These are phyloP conservation scores for Anthoscopus minutus DNA, from an alignment of 2,113 vertebrate genomes.

Conservation along the genomic window DNA sequence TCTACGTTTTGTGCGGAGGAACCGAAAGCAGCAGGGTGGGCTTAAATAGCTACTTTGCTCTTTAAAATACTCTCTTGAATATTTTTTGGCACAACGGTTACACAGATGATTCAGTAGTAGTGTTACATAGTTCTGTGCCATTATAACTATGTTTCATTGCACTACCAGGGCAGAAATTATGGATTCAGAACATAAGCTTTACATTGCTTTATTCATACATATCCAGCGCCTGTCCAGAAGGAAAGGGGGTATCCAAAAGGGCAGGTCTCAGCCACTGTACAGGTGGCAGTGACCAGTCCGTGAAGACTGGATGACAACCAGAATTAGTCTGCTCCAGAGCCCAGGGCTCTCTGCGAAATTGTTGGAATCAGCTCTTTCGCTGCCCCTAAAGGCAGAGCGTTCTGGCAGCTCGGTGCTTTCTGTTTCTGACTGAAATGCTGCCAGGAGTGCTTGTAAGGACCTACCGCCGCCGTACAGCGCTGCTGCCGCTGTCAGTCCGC, in stretches of 20 bases:
- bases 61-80: neutral
- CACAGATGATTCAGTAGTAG: neutral
- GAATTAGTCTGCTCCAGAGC: neutral
- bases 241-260: neutral
- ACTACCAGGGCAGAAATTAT: neutral
- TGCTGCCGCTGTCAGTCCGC: neutral
- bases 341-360: neutral
- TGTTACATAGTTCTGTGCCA: neutral
- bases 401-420: neutral
- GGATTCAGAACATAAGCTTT: neutral
- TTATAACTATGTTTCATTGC: neutral
- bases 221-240: neutral
- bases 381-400: neutral
- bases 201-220: neutral
- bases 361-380: neutral
- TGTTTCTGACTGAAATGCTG: neutral
- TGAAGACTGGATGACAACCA: neutral
- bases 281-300: too few species aligned
- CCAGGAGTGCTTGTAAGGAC: neutral
- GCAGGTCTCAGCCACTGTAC: fast-evolving
- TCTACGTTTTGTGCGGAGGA: neutral
- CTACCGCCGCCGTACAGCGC: neutral
- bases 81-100: neutral
- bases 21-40: neutral
- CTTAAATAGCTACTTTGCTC: neutral